These are phyloP conservation scores for Xenopus laevis DNA, from an alignment of 2,113 vertebrate species.

Conservation along the genomic window DNA sequence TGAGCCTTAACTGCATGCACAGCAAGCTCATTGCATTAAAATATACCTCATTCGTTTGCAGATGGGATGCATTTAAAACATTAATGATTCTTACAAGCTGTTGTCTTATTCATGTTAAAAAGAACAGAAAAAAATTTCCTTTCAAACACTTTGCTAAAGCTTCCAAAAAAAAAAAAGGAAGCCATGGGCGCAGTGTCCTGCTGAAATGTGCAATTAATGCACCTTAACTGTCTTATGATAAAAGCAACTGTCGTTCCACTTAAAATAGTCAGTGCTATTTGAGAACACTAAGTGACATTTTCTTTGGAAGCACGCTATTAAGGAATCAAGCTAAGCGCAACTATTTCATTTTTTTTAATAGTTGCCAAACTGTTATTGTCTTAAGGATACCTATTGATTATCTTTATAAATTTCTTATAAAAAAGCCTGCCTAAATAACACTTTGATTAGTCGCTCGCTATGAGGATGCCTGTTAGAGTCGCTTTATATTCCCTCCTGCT, in stretches of 20 bases:
- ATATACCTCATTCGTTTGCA: constrained; percentile 7
- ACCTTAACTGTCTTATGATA: neutral
- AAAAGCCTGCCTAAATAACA: constrained; percentile 59
- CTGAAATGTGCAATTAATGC: neutral
- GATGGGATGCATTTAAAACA: neutral
- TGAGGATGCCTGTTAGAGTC: constrained; percentile 65
- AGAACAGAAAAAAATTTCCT: too few relatives aligned
- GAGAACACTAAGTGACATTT: neutral
- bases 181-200: neutral
- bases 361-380: constrained; percentile 58
- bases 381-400: constrained; percentile 66
- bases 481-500: constrained; percentile 72
- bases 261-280: neutral
- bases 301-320: constrained; percentile 39
- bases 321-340: constrained; percentile 14
- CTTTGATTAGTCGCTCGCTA: constrained; percentile 71
- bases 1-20: neutral
- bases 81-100: neutral
- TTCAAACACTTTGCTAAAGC: too few relatives aligned
- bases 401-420: constrained; percentile 37
- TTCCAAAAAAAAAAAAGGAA: too few relatives aligned
- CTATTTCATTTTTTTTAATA: constrained; percentile 44
- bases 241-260: neutral
- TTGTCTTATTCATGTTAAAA: neutral
- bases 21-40: neutral